Conservation (phyloP, 2,888 invertebrate genomes). For the Campoplex nolae region DNA sequence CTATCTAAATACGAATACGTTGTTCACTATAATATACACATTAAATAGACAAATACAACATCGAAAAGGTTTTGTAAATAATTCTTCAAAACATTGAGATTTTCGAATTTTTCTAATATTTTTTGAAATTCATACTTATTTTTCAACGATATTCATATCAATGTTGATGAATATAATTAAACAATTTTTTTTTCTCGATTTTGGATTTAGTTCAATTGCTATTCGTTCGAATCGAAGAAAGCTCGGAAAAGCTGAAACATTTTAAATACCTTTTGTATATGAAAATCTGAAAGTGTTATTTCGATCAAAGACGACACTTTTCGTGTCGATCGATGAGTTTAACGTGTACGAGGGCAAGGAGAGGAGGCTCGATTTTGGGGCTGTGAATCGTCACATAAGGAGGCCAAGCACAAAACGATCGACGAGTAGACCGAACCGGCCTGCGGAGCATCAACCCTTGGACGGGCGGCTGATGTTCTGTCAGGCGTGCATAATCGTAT, state of each 20-base stretch:
- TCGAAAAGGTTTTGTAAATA: neutral
- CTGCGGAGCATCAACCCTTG: conserved; percentile 73
- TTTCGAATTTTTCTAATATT: too few relatives aligned
- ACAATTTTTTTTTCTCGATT: neutral
- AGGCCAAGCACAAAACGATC: conserved; percentile 51
- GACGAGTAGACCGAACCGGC: conserved; percentile 63
- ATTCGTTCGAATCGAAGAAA: neutral
- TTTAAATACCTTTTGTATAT: neutral
- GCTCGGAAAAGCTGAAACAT: neutral
- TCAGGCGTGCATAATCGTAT: conserved; percentile 79
- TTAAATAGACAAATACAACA: neutral
- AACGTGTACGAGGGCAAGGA: conserved; percentile 19
- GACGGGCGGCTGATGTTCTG: conserved; percentile 73
- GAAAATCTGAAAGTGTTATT: conserved; percentile 15
- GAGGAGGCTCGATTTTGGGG: conserved; percentile 57
- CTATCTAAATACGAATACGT: conserved; percentile 7
- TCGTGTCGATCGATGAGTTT: conserved; percentile 65
- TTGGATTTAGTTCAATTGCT: too few relatives aligned
- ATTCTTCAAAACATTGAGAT: too few relatives aligned
- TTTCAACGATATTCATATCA: too few relatives aligned
- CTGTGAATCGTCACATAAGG: conserved; percentile 39
- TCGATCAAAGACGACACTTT: conserved; percentile 66
- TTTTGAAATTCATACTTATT: too few relatives aligned
- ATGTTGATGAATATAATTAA: neutral
- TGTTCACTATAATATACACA: neutral